Evolutionary conservation across 2,113 vertebrate species (phyloP), one percentile per base, ranked within the genome.

Genomic region (Macquaria ambigua): DNA sequence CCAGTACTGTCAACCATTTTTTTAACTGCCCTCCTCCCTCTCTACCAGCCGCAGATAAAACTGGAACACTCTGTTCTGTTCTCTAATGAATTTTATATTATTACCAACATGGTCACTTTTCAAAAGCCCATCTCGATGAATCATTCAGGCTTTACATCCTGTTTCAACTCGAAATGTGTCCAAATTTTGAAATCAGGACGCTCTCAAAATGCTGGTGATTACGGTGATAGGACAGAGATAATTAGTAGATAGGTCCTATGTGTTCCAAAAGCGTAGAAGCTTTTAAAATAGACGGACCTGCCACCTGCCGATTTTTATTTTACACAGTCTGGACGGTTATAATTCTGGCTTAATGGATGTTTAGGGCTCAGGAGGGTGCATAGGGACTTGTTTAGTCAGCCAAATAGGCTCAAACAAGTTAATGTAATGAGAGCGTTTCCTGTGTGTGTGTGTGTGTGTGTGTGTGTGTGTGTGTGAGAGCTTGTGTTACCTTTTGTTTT

Each of bases 401-500:
- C 43, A 70, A 53, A 73, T n/a, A 56, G 25, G 41, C 71, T 78
- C 53, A 34, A 31, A 56, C 52, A 52, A 67, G 8, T 84, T 71
- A 52, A 39, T 71, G 50, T 87, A 78, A 86, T 79, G 37, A 70
- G 50, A 63, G 43, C 55, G 43, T 62, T 74, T 81, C 5, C 9
- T 71, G 25, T 70, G 41, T 77, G 28, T 74, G 41, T 63, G 61
- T 48, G 28, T 23, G 73, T 31, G 56, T 7, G 46, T 28, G 14
- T 48, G 31, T 18, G 48, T 41, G 72, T 81, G 55, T 71, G n/a
- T 67, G 66, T 62, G 23, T 6, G 46, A 63, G 69, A 82, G 82
- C 80, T 90, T 84, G 69, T 82, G 83, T 95, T 94, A 87, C 92
- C 79, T 64, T 74, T 72, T 74, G 53, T 66, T 78, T 74, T 77